phyloP scores from a whole-genome alignment of 1,140 invertebrate genomes.

The Arion vulgaris region DNA sequence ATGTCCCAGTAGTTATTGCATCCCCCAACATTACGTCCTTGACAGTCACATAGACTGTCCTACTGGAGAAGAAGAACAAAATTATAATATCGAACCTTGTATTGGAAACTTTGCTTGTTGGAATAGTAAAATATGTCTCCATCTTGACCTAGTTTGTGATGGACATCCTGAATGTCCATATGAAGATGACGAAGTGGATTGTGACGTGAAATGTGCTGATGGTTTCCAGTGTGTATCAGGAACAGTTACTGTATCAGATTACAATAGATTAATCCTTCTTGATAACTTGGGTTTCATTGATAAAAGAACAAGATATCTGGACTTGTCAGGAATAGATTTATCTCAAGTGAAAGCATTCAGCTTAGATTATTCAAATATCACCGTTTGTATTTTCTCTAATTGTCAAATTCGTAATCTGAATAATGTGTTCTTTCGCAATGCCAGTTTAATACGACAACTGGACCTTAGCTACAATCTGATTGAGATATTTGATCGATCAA shows the following conservation, averaged over 20 bases:
- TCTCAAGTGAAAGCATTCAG: background rate
- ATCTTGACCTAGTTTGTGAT: conserved; percentile 7
- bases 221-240: background rate
- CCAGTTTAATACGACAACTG: background rate
- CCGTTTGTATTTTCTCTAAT: background rate
- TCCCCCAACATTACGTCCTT: background rate
- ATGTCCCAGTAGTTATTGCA: conserved; percentile 3
- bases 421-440: too few relatives aligned
- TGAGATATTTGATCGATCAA: background rate
- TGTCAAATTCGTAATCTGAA: too few relatives aligned
- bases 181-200: conserved; percentile 4
- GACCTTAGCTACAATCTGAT: background rate
- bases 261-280: background rate
- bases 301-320: background rate
- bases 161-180: conserved; percentile 7
- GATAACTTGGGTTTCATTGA: background rate
- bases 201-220: background rate
- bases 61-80: background rate
- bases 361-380: background rate
- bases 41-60: background rate
- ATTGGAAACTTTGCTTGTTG: background rate
- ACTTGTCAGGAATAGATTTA: conserved; percentile 3
- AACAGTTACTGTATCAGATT: background rate
- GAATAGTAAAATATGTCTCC: background rate
- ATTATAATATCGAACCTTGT: background rate